These are phyloP conservation scores for Terrapene triunguis DNA, from an alignment of 2,113 vertebrate genomes.

Conservation along the genomic window DNA sequence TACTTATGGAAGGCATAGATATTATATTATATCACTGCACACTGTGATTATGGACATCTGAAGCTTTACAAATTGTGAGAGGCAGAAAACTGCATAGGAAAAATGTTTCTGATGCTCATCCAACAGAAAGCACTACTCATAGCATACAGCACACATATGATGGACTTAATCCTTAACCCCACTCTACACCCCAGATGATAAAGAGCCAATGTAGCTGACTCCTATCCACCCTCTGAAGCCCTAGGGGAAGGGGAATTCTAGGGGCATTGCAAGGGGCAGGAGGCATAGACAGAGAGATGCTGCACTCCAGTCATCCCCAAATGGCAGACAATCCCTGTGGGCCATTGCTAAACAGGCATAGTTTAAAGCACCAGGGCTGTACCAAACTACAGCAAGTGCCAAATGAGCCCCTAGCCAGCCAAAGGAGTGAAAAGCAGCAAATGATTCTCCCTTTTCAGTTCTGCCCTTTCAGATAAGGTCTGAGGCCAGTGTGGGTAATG, in stretches of 20 bases:
- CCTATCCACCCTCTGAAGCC: neutral
- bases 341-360: neutral
- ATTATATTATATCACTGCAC: neutral
- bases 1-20: neutral
- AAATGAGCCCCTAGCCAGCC: neutral
- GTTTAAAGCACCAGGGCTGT: neutral
- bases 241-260: neutral
- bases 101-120: neutral
- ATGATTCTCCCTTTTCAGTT: neutral
- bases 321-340: fast-evolving
- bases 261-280: neutral
- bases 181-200: neutral
- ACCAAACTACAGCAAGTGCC: neutral
- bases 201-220: neutral
- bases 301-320: neutral
- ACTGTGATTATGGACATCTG: neutral
- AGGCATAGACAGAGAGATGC: neutral
- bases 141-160: neutral
- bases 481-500: fast-evolving
- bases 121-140: neutral
- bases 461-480: neutral
- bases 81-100: neutral
- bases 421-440: neutral
- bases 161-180: neutral
- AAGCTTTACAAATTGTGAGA: neutral